Evolutionary conservation across 2,113 vertebrate species (phyloP), one percentile per base, ranked within the genome.

Genomic region (Lates calcarifer): DNA sequence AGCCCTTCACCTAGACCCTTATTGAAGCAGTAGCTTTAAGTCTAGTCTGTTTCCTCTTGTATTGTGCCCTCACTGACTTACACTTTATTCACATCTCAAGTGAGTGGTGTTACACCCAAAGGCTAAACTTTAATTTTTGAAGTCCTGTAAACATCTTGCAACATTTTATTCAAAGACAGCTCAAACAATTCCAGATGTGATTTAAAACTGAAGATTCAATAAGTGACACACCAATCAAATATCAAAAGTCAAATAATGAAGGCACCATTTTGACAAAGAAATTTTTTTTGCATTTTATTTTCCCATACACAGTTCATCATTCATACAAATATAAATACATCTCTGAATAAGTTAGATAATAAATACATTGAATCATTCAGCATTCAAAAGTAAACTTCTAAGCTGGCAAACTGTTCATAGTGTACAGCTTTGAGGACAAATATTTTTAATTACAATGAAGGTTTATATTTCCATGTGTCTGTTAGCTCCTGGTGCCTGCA

Each of bases 301-400:
- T 47, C 15, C 58, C 55, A 76, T 65, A 74, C 33, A 83, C 65
- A 72, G 58, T 37, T 22, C 60, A 43, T 63, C 24, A 63, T 66
- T 72, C 58, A 65, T 49, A 87, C 57, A 92, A 90, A 88, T 89
- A 95, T 92, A 94, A 93, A 91, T 87, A 89, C 70, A 83, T 72
- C 28, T 77, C 26, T 57, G 43, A 95, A 94, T 95, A 94, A 95
- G 65, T 94, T 95, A 95, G 58, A 86, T 74, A 93, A 94, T 94
- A 92, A 94, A 93, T 91, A 82, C 83, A 51, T 61, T 3, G 22
- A 33, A 24, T 69, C n/a, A 35, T 53, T 87, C 49, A 62, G 29
- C 78, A 86, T 87, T 88, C 63, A 83, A 80, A 61, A 56, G 82
- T 56, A 87, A 90, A 90, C 82, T 11, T 79, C 24, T 28, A 62